Evolutionary conservation across 37 sponge, comb jelly and placozoan genomes (phyloP).

Genomic region (Spongia lamella): DNA sequence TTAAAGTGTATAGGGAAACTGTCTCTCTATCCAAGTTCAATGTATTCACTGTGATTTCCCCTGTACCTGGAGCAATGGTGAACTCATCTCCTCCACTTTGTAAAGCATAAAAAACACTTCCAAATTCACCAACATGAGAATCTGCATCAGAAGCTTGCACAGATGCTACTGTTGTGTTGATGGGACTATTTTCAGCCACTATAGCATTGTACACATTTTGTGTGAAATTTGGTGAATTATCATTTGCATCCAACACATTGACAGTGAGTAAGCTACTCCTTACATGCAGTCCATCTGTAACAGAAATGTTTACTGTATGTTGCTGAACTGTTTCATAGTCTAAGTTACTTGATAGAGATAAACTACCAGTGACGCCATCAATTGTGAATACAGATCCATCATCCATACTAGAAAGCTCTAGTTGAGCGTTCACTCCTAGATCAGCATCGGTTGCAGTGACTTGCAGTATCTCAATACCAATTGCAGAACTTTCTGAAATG

Average conservation of each 20-base stretch:
- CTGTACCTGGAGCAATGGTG: background rate
- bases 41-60: conserved; percentile 5
- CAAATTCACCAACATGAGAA: conserved; percentile 6
- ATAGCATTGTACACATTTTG: background rate
- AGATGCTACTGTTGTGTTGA: background rate
- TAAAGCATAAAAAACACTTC: background rate
- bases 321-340: conserved; percentile 30
- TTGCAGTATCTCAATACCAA: conserved; percentile 10
- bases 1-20: conserved; percentile 10
- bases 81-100: background rate
- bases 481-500: conserved; percentile 38
- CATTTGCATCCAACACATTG: conserved; percentile 49
- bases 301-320: conserved; percentile 30
- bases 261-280: conserved; percentile 25
- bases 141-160: conserved; percentile 9
- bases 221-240: conserved; percentile 50
- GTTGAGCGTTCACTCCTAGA: conserved; percentile 36
- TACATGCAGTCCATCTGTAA: background rate
- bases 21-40: conserved; percentile 49
- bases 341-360: conserved; percentile 16
- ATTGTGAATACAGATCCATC: conserved; percentile 37
- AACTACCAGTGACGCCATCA: conserved; percentile 27
- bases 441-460: conserved; percentile 65
- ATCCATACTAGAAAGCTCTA: conserved; percentile 25
- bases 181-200: background rate